Evolutionary conservation across 2,797 vertebrate genomes (phyloP), one percentile per base, ranked within the genome.

Genomic region (Liasis olivaceus): DNA sequence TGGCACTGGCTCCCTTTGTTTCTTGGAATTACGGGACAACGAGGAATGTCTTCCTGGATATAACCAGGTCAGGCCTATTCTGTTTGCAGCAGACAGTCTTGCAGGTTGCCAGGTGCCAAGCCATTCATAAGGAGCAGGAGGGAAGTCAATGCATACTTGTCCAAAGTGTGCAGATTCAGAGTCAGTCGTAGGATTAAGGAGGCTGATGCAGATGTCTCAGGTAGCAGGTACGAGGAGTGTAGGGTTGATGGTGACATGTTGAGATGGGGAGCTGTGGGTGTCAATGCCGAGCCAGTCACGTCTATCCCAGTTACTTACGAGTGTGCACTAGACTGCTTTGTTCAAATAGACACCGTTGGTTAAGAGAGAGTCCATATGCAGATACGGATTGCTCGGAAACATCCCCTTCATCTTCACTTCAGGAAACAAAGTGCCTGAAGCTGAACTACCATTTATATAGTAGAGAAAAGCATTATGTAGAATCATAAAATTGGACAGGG

Each of bases 141-240:
- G 93, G 90, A 87, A 95, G 2, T 42, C 93, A 93, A 91, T 91
- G 91, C 94, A 0, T 94, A 66, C 87, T 94, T 95, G 94, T 93
- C 69, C 89, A 90, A 0, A 0, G 94, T 93, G 54, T 85, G 56
- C 9, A n/a, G 58, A 87, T 60, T 87, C 36, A 62, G 24, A n/a
- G 24, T 42, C 85, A 36, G 17, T 20, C n/a, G 4, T 87, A 63
- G 26, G 7, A 88, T 63, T 88, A 88, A 42, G 59, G 31, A 63
- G 36, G 26, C 28, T 14, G 2, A 63, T 62, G 31, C 26, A 7
- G 26, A 26, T 63, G 22, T 3, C 59, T 42, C 54, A 62, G 11
- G 5, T 28, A 62, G 59, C 4, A 60, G 36, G 60, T 42, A 14
- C 36, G 42, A 47, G 72, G 42, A 24, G 36, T 36, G 47, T 81